Base-by-base conservation (phyloP, 2,113 vertebrate species). In the Phrynosoma platyrhinos region DNA sequence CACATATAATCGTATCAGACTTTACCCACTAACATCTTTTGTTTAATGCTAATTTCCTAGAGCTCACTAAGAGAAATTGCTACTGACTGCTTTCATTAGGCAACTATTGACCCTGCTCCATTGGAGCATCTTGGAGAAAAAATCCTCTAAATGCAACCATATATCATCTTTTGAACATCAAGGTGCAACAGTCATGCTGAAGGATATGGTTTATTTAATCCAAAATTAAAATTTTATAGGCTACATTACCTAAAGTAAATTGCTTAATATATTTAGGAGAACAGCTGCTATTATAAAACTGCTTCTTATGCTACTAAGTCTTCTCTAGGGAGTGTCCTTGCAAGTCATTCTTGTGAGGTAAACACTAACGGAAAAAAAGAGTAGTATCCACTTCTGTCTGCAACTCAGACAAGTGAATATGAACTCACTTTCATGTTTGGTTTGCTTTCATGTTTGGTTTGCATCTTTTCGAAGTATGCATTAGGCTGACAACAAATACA, bases 81-180 rank as follows among this genome's bases (percentile, higher is more conserved):
- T 98, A 98, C 97, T 97, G 98, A 98, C 97, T 97, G 92, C 94
- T 94, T 97, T 96, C 95, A 98, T 98, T 97, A 96, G 95, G 92
- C 96, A 97, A 94, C 95, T 94, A 97, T 93, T 97, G 97, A 98
- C 97, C 98, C 97, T 97, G 96, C 96, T 96, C 94, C 94, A 93
- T 81, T 88, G 85, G 92, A 93, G 95, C 96, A 94, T 97, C 94
- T 93, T 94, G 93, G 89, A 96, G 95, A 95, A 95, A 94, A 95
- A 96, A 97, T 94, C 95, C 95, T 92, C 97, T 97, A 97, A 97
- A 96, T 95, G 95, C 90, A 90, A 90, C 96, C 96, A 96, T 98
- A 97, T 97, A 97, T 98, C 97, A 97, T 97, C 95, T 96, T 96
- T 89, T 77, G 96, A 97, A 97, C 94, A 95, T 94, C 94, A 96